Evolutionary conservation across 2,888 invertebrate species (phyloP).

Genomic region (Gastrophysa polygoni): DNA sequence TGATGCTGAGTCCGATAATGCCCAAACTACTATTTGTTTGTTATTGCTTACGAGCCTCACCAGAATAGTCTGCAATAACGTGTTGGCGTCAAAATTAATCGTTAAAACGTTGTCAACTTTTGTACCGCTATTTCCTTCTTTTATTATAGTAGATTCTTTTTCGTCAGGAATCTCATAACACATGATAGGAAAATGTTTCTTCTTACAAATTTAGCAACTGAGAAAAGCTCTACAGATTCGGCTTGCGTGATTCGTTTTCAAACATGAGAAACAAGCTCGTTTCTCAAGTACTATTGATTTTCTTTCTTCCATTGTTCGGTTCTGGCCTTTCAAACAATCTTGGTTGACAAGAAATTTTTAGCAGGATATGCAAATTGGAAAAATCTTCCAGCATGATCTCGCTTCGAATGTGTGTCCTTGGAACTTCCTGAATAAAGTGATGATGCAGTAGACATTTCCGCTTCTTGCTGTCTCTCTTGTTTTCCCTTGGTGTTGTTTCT

Average conservation of each 20-base stretch:
- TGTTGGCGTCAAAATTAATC: not conserved
- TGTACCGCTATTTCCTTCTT: not conserved
- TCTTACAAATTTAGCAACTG: not conserved
- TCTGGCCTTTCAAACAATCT: not conserved
- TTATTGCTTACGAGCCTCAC: too few species aligned
- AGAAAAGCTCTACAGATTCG: not conserved
- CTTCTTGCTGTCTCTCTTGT: not conserved
- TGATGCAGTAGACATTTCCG: not conserved
- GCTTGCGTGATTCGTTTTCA: not conserved
- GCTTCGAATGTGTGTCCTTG: too few species aligned
- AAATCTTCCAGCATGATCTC: too few species aligned
- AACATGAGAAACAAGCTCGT: not conserved
- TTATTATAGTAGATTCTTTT: not conserved
- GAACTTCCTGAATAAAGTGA: not conserved
- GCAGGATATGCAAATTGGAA: not conserved
- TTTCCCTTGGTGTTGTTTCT: not conserved
- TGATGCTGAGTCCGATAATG: constrained; percentile 2
- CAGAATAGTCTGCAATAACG: too few species aligned
- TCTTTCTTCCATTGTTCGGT: not conserved
- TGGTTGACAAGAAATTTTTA: not conserved
- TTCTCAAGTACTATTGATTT: not conserved
- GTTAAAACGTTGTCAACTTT: not conserved
- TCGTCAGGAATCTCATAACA: not conserved
- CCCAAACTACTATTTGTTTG: not conserved
- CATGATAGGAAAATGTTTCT: not conserved